Evolutionary conservation across 2,113 vertebrate species (phyloP).

Genomic region (Herpailurus yagouaroundi): DNA sequence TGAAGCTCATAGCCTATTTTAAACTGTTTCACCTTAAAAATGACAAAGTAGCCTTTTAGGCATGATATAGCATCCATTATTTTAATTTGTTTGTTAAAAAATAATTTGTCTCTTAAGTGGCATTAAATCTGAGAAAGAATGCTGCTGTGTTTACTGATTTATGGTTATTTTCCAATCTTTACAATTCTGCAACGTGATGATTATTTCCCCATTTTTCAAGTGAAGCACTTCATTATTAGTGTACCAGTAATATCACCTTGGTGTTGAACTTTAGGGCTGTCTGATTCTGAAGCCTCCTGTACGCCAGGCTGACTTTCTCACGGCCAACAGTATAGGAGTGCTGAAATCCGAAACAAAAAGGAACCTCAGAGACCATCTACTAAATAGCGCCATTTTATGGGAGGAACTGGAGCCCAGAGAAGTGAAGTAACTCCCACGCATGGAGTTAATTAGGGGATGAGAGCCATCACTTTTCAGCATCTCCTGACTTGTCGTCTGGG

Average conservation of each 20-base stretch:
- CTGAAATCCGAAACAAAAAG: background rate
- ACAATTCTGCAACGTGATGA: background rate
- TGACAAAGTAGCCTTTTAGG: background rate
- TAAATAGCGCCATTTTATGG: background rate
- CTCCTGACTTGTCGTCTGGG: background rate
- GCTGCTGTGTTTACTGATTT: background rate
- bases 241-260: background rate
- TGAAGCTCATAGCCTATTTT: slow-evolving; percentile 8
- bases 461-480: background rate
- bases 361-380: background rate
- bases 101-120: background rate
- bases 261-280: background rate
- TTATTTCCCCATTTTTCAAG: background rate
- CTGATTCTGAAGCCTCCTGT: background rate
- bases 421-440: background rate
- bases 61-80: background rate
- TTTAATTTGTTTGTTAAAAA: background rate
- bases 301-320: background rate
- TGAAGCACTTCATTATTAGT: background rate
- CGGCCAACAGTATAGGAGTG: background rate
- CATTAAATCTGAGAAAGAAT: background rate
- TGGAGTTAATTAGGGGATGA: background rate
- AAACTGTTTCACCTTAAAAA: background rate
- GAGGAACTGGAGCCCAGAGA: background rate
- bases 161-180: background rate